phyloP scores from a whole-genome alignment of 2,113 vertebrate species.

The Cyprinodon tularosa region DNA sequence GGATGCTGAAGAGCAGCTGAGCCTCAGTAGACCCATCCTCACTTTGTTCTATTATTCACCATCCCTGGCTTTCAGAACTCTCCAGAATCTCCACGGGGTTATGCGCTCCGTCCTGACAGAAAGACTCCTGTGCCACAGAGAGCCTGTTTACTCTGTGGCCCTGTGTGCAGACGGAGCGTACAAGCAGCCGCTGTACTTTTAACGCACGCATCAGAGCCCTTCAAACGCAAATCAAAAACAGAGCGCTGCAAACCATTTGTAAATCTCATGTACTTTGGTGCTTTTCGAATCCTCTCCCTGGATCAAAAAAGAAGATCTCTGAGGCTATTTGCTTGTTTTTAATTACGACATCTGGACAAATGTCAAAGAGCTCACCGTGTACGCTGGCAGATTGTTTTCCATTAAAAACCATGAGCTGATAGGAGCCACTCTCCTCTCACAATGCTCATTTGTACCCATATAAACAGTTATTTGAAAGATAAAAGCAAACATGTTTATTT shows the following conservation, averaged over 20 bases:
- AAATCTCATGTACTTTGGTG: constrained; percentile 54
- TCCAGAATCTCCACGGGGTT: constrained; percentile 73
- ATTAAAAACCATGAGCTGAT: constrained; percentile 42
- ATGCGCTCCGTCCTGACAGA: constrained; percentile 69
- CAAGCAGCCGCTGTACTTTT: constrained; percentile 57
- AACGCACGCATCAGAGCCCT: constrained; percentile 63
- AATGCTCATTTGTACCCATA: constrained; percentile 79
- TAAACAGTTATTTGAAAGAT: constrained; percentile 82
- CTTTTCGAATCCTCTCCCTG: constrained; percentile 35
- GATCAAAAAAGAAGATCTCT: constrained; percentile 39
- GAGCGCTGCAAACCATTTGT: constrained; percentile 61
- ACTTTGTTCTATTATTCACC: constrained; percentile 89
- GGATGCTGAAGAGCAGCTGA: constrained; percentile 74
- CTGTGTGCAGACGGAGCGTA: constrained; percentile 48
- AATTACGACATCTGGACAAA: constrained; percentile 40
- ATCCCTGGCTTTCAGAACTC: constrained; percentile 80
- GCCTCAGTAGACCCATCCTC: constrained; percentile 78
- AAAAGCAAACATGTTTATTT: constrained; percentile 84
- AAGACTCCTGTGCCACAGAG: constrained; percentile 60
- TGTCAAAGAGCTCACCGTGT: constrained; percentile 25
- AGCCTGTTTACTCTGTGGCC: constrained; percentile 68
- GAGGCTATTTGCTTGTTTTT: constrained; percentile 27
- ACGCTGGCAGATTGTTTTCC: constrained; percentile 50
- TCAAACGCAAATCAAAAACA: constrained; percentile 72
- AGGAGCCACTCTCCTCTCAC: constrained; percentile 57